Evolutionary conservation across 2,888 invertebrate species (phyloP).

Genomic region (Zygogramma bicolorata): DNA sequence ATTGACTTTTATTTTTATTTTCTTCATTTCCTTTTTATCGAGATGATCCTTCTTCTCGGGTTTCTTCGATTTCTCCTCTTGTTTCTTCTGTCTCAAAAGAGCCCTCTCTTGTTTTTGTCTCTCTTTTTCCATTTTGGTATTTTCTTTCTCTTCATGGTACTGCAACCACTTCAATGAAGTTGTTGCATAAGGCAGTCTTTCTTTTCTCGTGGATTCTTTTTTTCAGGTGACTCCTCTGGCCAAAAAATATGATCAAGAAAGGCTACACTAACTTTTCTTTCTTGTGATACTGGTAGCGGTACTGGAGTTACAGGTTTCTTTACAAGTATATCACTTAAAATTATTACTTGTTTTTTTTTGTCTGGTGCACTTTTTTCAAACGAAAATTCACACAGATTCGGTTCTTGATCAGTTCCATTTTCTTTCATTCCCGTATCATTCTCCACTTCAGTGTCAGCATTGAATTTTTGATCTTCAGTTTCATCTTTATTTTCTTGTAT

Average conservation of each 20-base stretch:
- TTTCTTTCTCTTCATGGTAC: slow-evolving; percentile 14
- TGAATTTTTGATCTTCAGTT: neutral
- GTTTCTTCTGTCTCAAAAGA: neutral
- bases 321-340: neutral
- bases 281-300: neutral
- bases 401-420: neutral
- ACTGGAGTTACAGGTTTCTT: neutral
- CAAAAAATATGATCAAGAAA: neutral
- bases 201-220: too few species aligned
- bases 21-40: neutral
- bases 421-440: neutral
- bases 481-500: neutral
- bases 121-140: too few species aligned
- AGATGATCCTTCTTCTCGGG: neutral
- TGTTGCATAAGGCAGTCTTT: too few species aligned
- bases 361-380: neutral
- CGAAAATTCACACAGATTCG: neutral
- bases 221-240: slow-evolving; percentile 7
- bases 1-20: neutral
- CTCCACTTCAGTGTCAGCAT: neutral
- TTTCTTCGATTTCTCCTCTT: neutral
- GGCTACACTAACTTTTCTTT: neutral
- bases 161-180: slow-evolving; percentile 5
- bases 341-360: too few species aligned
- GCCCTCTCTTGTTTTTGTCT: too few species aligned